Evolutionary conservation across 2,888 invertebrate genomes (phyloP), one percentile per base, ranked within the genome.

Genomic region (Meliscaeva auricollis): DNA sequence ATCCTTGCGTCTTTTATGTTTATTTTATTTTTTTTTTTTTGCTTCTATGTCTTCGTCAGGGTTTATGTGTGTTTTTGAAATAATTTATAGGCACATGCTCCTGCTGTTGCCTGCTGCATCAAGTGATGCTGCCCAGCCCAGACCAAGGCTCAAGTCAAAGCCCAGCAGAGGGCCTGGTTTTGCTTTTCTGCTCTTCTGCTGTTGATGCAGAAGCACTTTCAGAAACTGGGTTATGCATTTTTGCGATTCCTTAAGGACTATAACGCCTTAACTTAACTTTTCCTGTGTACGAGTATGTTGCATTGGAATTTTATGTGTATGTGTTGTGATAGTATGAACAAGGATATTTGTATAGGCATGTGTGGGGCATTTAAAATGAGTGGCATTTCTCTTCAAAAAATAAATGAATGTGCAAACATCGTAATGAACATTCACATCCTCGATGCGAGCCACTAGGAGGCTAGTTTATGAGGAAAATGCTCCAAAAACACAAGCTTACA

Each of bases 141-240:
- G 60, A 35, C 17, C 22, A n/a, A 26, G 30, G 17, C 11, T 20
- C 22, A 26, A 50, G 15, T 50, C 38, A n/a, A 38, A 64, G 26
- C 48, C 9, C 46, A 15, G 32, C 30, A 44, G 4, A 54, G 26
- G 22, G 15, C 41, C 26, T 60, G 60, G 60, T 41, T 60, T 41
- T 60, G 41, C n/a, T 41, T 41, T 60, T 56, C 30, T 52, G 17
- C 56, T 32, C 35, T 56, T 72, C 70, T 70, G 79, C 46, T 77
- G 66, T 72, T 75, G 70, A 66, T 72, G 75, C 80, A 84, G 58
- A 68, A 72, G 66, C 75, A 84, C 84, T 75, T 70, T 74, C 17
- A 44, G 46, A 75, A 84, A 48, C 84, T 80, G 58, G 84, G 80
- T 80, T 84, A 84, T 84, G 80, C 80, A 80, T 80, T 80, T 80